Percentiles rank a stretch among this genome's conserved stretches.
Evolutionary conservation across 2,888 invertebrate genomes (phyloP).

Genomic region (Amiota minor): DNA sequence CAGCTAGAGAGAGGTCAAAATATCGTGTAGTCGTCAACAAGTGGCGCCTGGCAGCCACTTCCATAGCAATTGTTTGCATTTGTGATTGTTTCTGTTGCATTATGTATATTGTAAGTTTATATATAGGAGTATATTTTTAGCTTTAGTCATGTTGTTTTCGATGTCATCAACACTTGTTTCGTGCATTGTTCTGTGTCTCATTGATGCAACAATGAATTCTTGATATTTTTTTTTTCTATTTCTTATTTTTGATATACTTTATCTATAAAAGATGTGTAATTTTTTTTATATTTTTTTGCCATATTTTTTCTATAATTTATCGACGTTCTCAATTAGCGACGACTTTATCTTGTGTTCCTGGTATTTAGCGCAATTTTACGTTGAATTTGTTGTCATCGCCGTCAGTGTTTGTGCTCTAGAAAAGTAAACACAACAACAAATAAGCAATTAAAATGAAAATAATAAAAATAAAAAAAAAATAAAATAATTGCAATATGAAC

Average conservation of each 20-base stretch:
- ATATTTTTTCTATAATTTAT: not conserved
- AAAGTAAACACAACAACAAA: constrained; percentile 4
- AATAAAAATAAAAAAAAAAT: constrained; percentile 5
- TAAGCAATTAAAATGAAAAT: constrained; percentile 5
- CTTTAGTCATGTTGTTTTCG: too few species aligned
- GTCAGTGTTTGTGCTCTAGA: constrained; percentile 15
- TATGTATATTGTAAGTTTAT: too few species aligned
- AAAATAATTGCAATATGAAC: constrained; percentile 24
- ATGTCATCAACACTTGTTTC: too few species aligned
- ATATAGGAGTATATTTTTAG: too few species aligned
- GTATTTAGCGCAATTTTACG: constrained; percentile 23
- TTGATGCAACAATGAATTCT: too few species aligned
- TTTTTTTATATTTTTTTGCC: not conserved
- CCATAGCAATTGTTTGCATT: too few species aligned
- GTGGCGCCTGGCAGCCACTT: not conserved
- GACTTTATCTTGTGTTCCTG: constrained; percentile 2
- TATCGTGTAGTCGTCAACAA: not conserved
- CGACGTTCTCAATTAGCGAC: constrained; percentile 18
- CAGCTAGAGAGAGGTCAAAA: constrained; percentile 22
- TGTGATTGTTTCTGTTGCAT: too few species aligned
- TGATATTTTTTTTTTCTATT: not conserved
- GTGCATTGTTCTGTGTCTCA: too few species aligned
- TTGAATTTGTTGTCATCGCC: too few species aligned
- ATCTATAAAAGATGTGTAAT: not conserved
- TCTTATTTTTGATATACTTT: not conserved